These are phyloP conservation scores for Phania funesta DNA, from an alignment of 2,888 invertebrate genomes.

Conservation along the genomic window DNA sequence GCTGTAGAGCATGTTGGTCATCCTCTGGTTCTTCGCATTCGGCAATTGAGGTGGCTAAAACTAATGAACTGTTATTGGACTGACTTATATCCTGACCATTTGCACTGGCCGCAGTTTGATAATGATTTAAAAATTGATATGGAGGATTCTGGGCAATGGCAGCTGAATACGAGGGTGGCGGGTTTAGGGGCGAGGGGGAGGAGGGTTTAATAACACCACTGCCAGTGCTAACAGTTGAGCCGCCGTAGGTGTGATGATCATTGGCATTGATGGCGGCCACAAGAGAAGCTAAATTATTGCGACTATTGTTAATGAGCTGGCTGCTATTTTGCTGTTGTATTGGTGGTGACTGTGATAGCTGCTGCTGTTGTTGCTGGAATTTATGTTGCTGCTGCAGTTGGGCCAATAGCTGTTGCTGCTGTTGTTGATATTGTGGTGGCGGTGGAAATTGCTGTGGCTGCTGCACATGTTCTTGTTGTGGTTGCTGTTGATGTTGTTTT, in stretches of 20 bases:
- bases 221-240: conserved; percentile 69
- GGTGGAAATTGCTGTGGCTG: conserved; percentile 71
- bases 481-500: conserved; percentile 69
- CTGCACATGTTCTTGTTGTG: conserved; percentile 71
- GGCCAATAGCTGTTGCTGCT: conserved; percentile 69
- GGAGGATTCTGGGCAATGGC: conserved; percentile 70
- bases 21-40: conserved; percentile 63
- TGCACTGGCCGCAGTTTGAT: conserved; percentile 51
- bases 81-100: conserved; percentile 53
- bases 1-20: conserved; percentile 69
- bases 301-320: conserved; percentile 75
- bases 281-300: conserved; percentile 74
- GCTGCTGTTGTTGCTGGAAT: conserved; percentile 74
- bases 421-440: conserved; percentile 69
- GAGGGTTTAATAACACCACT: conserved; percentile 36
- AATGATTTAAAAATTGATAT: conserved; percentile 71
- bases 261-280: conserved; percentile 73
- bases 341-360: conserved; percentile 70
- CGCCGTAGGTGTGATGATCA: conserved; percentile 55
- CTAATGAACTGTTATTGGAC: conserved; percentile 58
- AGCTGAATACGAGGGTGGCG: conserved; percentile 76
- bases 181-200: conserved; percentile 58
- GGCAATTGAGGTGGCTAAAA: conserved; percentile 48
- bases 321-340: conserved; percentile 64
- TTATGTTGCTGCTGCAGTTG: conserved; percentile 73